Evolutionary conservation across 2,888 invertebrate species (phyloP).

Genomic region (Sesia apiformis): DNA sequence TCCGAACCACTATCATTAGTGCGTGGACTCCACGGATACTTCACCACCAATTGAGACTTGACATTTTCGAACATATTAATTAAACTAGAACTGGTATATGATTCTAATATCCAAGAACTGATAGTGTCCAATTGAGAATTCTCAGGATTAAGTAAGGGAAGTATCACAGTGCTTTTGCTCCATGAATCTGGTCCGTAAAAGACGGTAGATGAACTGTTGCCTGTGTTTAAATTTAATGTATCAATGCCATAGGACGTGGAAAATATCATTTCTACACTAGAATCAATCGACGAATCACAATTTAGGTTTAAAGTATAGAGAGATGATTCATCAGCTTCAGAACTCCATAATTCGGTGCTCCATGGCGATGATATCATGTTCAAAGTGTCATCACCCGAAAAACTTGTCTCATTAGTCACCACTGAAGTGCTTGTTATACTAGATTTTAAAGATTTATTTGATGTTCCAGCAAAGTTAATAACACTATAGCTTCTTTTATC

Average conservation of each 20-base stretch:
- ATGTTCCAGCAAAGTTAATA: too few species aligned
- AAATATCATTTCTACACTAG: constrained; percentile 11
- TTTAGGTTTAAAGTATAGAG: background rate
- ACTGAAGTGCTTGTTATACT: too few species aligned
- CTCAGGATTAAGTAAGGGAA: background rate
- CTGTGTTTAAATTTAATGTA: background rate
- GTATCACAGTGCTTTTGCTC: background rate
- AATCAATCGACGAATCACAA: background rate
- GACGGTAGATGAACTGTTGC: too few species aligned
- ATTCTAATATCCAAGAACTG: constrained; percentile 35
- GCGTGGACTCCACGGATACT: constrained; percentile 31
- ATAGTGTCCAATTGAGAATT: constrained; percentile 8
- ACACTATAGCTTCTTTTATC: too few species aligned
- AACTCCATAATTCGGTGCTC: constrained; percentile 28
- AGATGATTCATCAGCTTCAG: background rate
- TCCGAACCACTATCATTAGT: constrained; percentile 20
- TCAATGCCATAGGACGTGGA: constrained; percentile 16
- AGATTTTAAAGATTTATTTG: too few species aligned
- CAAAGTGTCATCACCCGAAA: constrained; percentile 23
- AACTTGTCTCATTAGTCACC: background rate
- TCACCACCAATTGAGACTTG: constrained; percentile 11
- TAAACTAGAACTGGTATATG: constrained; percentile 22
- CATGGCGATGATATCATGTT: constrained; percentile 42
- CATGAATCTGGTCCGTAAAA: too few species aligned
- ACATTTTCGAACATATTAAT: constrained; percentile 4